Evolutionary conservation across 1,140 invertebrate genomes (phyloP).

Genomic region (Metaphire vulgaris): DNA sequence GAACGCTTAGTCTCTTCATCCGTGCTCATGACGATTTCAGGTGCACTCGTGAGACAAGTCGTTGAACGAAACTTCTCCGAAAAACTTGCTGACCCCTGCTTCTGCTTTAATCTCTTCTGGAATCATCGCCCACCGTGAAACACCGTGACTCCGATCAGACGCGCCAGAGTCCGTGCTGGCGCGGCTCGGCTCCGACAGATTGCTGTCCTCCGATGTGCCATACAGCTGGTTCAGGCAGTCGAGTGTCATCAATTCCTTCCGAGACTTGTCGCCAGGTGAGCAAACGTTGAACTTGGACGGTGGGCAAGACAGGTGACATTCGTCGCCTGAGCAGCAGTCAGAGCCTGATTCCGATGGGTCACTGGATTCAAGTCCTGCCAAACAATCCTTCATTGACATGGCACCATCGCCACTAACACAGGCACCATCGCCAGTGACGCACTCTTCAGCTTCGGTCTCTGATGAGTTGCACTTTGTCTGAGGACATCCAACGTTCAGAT

Average conservation of each 20-base stretch:
- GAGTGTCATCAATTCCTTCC: not conserved
- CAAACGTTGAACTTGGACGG: not conserved
- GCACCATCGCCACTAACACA: not conserved
- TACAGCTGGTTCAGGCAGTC: not conserved
- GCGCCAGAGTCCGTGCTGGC: not conserved
- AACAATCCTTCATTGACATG: not conserved
- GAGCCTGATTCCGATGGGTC: not conserved
- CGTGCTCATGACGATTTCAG: not conserved
- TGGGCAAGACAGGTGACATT: not conserved
- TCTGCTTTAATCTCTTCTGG: not conserved
- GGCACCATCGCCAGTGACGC: not conserved
- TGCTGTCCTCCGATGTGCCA: slow-evolving; percentile 38
- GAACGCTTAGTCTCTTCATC: no score
- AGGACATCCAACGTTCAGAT: slow-evolving; percentile 54
- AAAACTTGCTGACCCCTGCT: not conserved
- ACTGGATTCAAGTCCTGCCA: not conserved
- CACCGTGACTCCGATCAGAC: not conserved
- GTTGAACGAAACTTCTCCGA: not conserved
- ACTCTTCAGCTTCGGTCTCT: not conserved
- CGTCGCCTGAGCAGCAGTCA: not conserved
- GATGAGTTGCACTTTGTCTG: not conserved
- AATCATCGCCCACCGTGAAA: not conserved
- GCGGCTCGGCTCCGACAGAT: slow-evolving; percentile 33
- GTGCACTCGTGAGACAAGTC: not conserved
- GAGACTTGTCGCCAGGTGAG: slow-evolving; percentile 4